These are phyloP conservation scores for Cremastinae sp. DNA, from an alignment of 2,888 invertebrate species.

Conservation along the genomic window DNA sequence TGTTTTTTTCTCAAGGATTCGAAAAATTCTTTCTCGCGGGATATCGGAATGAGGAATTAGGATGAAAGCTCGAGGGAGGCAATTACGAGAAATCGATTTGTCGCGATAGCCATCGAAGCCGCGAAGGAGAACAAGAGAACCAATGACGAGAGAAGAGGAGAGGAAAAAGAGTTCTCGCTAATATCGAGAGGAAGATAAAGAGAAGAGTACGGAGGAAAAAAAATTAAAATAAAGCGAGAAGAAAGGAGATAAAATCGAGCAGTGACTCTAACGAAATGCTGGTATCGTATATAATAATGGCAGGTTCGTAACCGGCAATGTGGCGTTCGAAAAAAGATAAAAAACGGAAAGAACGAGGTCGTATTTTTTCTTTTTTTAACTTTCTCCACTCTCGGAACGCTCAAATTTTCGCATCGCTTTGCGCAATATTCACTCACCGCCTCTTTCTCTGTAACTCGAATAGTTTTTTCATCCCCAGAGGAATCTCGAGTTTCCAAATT, in stretches of 20 bases:
- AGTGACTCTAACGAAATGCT: slow-evolving; percentile 58
- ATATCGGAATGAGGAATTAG: slow-evolving; percentile 29
- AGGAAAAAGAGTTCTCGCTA: slow-evolving; percentile 47
- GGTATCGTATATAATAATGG: slow-evolving; percentile 61
- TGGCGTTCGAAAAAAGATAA: slow-evolving; percentile 29
- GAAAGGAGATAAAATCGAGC: slow-evolving; percentile 55
- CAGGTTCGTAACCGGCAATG: slow-evolving; percentile 55
- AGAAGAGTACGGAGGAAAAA: background rate
- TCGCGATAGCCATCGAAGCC: slow-evolving; percentile 60
- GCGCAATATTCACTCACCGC: slow-evolving; percentile 43
- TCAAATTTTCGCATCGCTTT: slow-evolving; percentile 21
- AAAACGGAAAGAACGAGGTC: slow-evolving; percentile 50
- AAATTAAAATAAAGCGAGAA: background rate
- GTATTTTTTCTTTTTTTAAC: slow-evolving; percentile 25
- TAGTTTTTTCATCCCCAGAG: slow-evolving; percentile 16
- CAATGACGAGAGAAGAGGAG: slow-evolving; percentile 54
- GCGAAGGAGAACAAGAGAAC: slow-evolving; percentile 58
- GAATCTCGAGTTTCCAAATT: slow-evolving; percentile 39
- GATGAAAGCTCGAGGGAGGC: slow-evolving; percentile 44
- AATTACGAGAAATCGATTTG: slow-evolving; percentile 64
- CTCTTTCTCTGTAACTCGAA: background rate
- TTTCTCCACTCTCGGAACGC: slow-evolving; percentile 36
- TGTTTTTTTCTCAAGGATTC: slow-evolving; percentile 26
- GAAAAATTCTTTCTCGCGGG: slow-evolving; percentile 49
- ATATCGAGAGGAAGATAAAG: slow-evolving; percentile 46